Evolutionary conservation across 2,888 invertebrate genomes (phyloP).

Genomic region (Amiota mariae): DNA sequence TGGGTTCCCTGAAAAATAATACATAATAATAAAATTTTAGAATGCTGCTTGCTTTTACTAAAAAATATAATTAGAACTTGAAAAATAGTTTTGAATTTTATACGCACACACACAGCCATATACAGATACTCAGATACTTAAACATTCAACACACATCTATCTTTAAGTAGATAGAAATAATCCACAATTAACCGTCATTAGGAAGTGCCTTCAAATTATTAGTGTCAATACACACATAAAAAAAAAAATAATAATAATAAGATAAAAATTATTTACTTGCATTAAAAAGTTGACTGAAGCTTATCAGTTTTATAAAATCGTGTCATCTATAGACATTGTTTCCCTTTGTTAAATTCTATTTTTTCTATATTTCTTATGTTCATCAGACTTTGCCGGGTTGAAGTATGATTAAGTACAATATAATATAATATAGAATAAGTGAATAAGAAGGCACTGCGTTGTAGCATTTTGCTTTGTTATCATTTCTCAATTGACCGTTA

Average conservation of each 20-base stretch:
- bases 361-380: no score
- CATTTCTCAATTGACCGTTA: constrained; percentile 49
- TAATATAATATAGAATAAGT: no score
- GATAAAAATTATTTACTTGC: background rate
- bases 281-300: background rate
- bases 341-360: no score
- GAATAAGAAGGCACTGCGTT: no score
- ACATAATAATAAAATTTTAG: background rate
- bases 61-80: background rate
- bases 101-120: constrained; percentile 8
- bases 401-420: no score
- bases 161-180: no score
- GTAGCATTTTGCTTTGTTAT: constrained; percentile 38
- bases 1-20: no score
- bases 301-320: constrained; percentile 10
- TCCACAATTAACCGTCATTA: background rate
- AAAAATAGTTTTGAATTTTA: constrained; percentile 3
- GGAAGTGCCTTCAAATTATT: constrained; percentile 12
- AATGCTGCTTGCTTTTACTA: constrained; percentile 11
- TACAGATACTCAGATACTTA: background rate
- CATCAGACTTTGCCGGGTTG: no score
- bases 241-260: background rate
- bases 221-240: constrained; percentile 3
- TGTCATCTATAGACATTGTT: background rate
- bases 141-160: background rate